Evolutionary conservation across 2,888 invertebrate genomes (phyloP), one percentile per base, ranked within the genome.

Genomic region (Romanomermis culicivorax): DNA sequence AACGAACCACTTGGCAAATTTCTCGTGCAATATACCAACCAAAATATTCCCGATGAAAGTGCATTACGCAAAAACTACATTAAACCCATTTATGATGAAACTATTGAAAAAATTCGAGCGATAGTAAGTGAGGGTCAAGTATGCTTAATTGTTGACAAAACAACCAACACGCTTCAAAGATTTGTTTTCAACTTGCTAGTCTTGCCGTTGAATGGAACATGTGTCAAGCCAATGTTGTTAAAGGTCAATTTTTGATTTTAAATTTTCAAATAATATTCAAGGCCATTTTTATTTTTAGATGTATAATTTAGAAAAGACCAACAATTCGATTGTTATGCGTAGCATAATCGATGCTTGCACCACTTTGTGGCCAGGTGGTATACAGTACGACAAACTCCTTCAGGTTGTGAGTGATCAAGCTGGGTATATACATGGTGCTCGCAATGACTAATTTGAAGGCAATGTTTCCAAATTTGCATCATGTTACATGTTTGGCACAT

Each of bases 1-100:
- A n/a, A 11, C 11, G 23, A n/a, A 23, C 45, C 45, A 23, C 45
- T 45, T 11, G 4, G 23, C 11, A 45, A 45, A n/a, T 23, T 45
- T 45, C 23, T 23, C 4, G 17, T n/a, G 4, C 4, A 45, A 23
- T 45, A 45, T 45, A 45, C 45, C 4, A 23, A 23, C 11, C 11
- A 23, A 23, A 45, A 23, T n/a, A 45, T 45, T n/a, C 45, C 45
- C 11, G 45, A 45, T 45, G 45, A 45, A 45, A 45, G 45, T 23
- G 23, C 45, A 7, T 23, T 45, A 23, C 11, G 45, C 4, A 45
- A 45, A 45, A 45, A 45, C 23, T 45, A 45, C 23, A 23, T 45
- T 7, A 45, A 45, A 23, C 45, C 11, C 11, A 45, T 45, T n/a
- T 45, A 23, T 45, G 23, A 11, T n/a, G 45, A 11, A n/a, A 45